These are phyloP conservation scores for Thecophora atra DNA, from an alignment of 2,888 invertebrate species.

Conservation along the genomic window DNA sequence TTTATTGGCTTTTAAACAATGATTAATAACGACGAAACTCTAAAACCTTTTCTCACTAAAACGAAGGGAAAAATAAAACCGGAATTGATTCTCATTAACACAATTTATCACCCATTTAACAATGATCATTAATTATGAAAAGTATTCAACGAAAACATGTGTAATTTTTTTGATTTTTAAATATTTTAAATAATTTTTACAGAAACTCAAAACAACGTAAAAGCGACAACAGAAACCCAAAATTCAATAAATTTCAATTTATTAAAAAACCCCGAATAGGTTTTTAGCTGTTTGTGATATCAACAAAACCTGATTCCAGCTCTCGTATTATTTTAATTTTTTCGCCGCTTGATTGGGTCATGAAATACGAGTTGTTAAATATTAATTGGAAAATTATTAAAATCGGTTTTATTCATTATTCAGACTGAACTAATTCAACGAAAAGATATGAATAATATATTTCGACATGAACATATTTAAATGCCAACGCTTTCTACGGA, in stretches of 20 bases:
- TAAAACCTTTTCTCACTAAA: too few relatives aligned
- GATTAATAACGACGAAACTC: too few relatives aligned
- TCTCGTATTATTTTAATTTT: conserved; percentile 20
- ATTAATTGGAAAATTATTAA: conserved; percentile 18
- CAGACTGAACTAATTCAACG: not conserved
- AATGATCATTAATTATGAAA: not conserved
- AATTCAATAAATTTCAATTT: conserved; percentile 3
- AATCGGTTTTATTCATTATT: too few relatives aligned
- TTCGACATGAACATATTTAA: too few relatives aligned
- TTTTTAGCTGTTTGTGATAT: not conserved
- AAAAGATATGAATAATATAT: too few relatives aligned
- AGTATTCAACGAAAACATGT: not conserved
- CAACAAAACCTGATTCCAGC: not conserved
- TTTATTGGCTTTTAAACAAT: too few relatives aligned
- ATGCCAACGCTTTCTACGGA: too few relatives aligned
- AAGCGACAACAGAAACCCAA: not conserved
- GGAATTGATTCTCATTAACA: not conserved
- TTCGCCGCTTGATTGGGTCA: not conserved
- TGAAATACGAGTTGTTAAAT: conserved; percentile 6
- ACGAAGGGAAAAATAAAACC: too few relatives aligned
- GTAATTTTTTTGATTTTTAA: not conserved
- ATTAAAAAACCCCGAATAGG: not conserved
- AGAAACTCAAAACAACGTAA: not conserved
- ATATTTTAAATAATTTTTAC: too few relatives aligned
- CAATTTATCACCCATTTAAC: not conserved